Evolutionary conservation across 2,113 vertebrate species (phyloP).

Genomic region (Epinephelus fuscoguttatus): DNA sequence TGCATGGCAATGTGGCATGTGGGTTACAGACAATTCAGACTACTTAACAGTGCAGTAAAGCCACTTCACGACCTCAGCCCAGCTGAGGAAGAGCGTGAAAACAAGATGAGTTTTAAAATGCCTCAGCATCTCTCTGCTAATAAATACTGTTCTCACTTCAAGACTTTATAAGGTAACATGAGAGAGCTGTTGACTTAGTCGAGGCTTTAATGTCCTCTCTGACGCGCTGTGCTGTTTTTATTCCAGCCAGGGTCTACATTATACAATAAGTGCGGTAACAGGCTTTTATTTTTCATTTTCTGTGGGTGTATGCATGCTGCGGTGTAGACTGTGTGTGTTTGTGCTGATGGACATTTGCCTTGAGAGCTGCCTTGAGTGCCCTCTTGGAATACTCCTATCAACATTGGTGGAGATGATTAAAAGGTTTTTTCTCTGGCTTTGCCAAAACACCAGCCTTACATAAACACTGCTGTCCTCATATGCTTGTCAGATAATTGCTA

Average conservation of each 20-base stretch:
- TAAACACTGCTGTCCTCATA: not conserved
- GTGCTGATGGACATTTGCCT: slow-evolving; percentile 6
- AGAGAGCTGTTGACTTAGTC: slow-evolving; percentile 16
- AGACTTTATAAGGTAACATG: not conserved
- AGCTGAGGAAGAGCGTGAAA: slow-evolving; percentile 3
- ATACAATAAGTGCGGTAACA: slow-evolving; percentile 6
- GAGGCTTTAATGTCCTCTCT: slow-evolving; percentile 5
- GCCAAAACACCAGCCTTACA: not conserved
- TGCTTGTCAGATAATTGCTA: not conserved
- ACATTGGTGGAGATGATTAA: slow-evolving; percentile 4
- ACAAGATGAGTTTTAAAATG: slow-evolving; percentile 2
- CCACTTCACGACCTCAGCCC: slow-evolving; percentile 1
- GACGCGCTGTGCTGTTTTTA: slow-evolving; percentile 27
- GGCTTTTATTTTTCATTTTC: slow-evolving; percentile 21
- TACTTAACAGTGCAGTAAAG: slow-evolving; percentile 1
- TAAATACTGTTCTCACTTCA: not conserved
- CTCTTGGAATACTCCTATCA: slow-evolving; percentile 27
- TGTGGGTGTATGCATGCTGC: slow-evolving; percentile 17
- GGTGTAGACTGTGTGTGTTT: not conserved
- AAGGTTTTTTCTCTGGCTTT: not conserved
- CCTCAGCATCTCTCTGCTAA: not conserved
- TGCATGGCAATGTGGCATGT: slow-evolving; percentile 41
- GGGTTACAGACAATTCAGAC: not conserved
- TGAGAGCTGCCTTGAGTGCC: slow-evolving; percentile 32
- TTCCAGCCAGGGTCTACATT: not conserved